These are phyloP conservation scores for Clarias macrocephalus DNA, from an alignment of 2,113 vertebrate genomes.

Conservation along the genomic window DNA sequence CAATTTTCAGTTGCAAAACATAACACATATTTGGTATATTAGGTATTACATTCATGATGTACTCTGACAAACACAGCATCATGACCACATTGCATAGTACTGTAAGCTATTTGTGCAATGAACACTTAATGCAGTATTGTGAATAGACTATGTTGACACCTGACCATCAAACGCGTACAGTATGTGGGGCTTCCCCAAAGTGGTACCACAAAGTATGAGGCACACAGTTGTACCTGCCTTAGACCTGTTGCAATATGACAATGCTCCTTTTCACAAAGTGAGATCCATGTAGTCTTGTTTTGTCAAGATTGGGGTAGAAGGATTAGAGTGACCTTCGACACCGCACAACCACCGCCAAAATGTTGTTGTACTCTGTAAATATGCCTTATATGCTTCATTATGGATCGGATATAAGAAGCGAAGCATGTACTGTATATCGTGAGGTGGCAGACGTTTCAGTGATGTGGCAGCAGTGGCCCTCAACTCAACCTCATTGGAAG, in stretches of 20 bases:
- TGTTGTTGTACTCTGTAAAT: constrained; percentile 76
- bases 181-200: neutral
- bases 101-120: neutral
- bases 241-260: neutral
- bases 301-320: neutral
- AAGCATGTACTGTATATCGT: constrained; percentile 87
- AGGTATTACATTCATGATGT: neutral
- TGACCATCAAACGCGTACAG: neutral
- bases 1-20: neutral
- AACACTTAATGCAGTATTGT: neutral
- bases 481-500: neutral
- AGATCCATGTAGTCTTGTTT: neutral
- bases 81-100: neutral
- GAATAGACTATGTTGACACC: neutral
- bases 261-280: neutral
- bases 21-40: neutral
- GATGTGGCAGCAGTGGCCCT: constrained; percentile 85
- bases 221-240: neutral
- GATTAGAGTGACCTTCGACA: neutral
- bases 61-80: neutral
- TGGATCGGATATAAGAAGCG: constrained; percentile 82
- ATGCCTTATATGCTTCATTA: constrained; percentile 73
- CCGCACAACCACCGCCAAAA: constrained; percentile 77
- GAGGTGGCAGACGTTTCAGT: constrained; percentile 89
- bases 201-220: neutral